Evolutionary conservation across 2,113 vertebrate species (phyloP).

Genomic region (Phalacrocorax carbo): DNA sequence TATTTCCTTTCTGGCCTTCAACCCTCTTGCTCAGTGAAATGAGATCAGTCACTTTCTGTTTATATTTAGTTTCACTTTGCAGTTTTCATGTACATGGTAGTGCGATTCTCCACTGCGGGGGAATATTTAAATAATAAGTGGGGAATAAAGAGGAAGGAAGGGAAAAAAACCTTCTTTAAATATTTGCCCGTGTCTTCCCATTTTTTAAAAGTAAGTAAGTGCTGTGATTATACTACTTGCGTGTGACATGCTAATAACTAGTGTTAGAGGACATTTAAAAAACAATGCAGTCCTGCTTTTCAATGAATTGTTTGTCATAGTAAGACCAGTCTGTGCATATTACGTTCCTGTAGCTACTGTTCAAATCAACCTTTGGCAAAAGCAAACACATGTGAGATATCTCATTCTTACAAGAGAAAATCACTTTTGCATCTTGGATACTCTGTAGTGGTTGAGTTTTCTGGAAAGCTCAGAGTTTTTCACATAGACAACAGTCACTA

Average conservation of each 20-base stretch:
- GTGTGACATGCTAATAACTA: neutral
- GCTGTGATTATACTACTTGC: neutral
- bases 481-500: neutral
- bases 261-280: neutral
- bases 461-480: neutral
- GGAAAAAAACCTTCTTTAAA: neutral
- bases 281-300: neutral
- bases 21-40: constrained; percentile 45
- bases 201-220: neutral
- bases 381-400: fast-evolving
- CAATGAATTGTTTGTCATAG: neutral
- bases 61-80: constrained; percentile 53
- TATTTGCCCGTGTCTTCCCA: neutral
- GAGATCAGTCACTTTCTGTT: constrained; percentile 52
- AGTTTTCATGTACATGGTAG: neutral
- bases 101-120: neutral
- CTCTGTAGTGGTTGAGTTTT: neutral
- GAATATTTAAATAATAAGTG: neutral
- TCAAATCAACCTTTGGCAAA: neutral
- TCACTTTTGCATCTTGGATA: neutral
- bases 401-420: neutral
- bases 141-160: neutral
- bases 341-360: neutral
- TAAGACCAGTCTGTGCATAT: neutral
- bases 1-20: constrained; percentile 62